A percentile compares a stretch with the other conserved stretches of the same genome.
Conservation (phyloP, 2,113 vertebrate species). For the Poeciliopsis prolifica region DNA sequence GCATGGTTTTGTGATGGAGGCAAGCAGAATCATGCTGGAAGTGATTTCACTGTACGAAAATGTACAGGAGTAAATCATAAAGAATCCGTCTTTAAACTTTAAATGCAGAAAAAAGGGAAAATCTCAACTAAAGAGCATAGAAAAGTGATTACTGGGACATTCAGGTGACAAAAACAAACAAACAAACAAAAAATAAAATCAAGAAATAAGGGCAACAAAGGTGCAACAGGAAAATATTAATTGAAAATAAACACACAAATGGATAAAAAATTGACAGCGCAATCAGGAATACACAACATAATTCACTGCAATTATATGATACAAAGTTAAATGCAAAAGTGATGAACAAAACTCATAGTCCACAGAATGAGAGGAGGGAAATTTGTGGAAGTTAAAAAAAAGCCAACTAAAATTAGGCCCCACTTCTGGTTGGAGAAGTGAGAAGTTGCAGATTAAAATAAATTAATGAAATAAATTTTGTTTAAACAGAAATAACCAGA, state of each 20-base stretch:
- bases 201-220: too few species aligned
- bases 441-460: too few species aligned
- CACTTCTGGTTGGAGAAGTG: too few species aligned
- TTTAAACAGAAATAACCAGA: too few species aligned
- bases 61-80: not conserved
- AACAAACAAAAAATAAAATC: too few species aligned
- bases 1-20: not conserved
- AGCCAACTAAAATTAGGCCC: too few species aligned
- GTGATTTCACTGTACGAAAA: too few species aligned
- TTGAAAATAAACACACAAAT: not conserved
- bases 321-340: not conserved
- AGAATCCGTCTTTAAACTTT: not conserved
- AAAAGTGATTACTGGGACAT: not conserved
- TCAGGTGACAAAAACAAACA: not conserved
- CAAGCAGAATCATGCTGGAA: not conserved
- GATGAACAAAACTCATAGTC: not conserved
- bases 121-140: not conserved
- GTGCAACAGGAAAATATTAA: not conserved
- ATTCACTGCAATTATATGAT: not conserved
- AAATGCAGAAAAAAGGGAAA: not conserved
- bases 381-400: not conserved
- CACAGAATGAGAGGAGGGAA: not conserved
- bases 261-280: not conserved
- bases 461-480: too few species aligned
- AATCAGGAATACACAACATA: not conserved